These are phyloP conservation scores for Drosophila paramelanica DNA, from an alignment of 2,888 invertebrate genomes.

Conservation along the genomic window DNA sequence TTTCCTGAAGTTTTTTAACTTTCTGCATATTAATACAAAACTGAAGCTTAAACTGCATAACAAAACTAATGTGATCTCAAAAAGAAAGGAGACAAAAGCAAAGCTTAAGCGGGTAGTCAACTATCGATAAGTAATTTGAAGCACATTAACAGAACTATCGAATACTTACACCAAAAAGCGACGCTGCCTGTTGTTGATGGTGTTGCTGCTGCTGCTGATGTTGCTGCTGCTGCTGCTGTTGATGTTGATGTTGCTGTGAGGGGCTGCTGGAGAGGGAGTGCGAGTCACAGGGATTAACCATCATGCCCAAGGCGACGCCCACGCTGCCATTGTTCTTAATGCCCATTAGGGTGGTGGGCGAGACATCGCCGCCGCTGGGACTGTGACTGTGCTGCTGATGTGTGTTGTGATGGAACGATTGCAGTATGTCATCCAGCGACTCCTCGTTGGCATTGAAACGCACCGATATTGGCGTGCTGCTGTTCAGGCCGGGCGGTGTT, in stretches of 20 bases:
- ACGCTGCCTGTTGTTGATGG: conserved; percentile 42
- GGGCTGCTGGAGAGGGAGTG: conserved; percentile 81
- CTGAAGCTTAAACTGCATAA: not conserved
- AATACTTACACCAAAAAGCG: conserved; percentile 68
- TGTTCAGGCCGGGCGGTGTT: conserved; percentile 70
- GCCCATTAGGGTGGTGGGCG: conserved; percentile 68
- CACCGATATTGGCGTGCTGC: conserved; percentile 83
- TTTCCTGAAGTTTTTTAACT: too few relatives aligned
- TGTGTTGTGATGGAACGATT: conserved; percentile 80
- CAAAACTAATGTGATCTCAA: not conserved
- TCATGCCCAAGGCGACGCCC: conserved; percentile 56
- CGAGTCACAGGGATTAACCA: conserved; percentile 77
- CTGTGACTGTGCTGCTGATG: conserved; percentile 60
- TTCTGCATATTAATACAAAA: not conserved
- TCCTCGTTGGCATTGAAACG: conserved; percentile 85
- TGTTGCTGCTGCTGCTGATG: conserved; percentile 32
- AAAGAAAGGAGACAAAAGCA: not conserved
- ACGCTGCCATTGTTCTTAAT: conserved; percentile 69
- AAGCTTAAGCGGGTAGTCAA: not conserved
- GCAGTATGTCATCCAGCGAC: conserved; percentile 84
- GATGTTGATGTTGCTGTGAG: conserved; percentile 41
- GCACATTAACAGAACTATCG: not conserved
- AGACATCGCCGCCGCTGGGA: conserved; percentile 48
- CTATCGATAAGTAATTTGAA: conserved; percentile 10
- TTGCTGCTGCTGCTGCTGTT: conserved; percentile 22